Percentiles rank a stretch among this genome's conserved stretches.
Evolutionary conservation across 2,888 invertebrate species (phyloP).

Genomic region (Lypha dubia): DNA sequence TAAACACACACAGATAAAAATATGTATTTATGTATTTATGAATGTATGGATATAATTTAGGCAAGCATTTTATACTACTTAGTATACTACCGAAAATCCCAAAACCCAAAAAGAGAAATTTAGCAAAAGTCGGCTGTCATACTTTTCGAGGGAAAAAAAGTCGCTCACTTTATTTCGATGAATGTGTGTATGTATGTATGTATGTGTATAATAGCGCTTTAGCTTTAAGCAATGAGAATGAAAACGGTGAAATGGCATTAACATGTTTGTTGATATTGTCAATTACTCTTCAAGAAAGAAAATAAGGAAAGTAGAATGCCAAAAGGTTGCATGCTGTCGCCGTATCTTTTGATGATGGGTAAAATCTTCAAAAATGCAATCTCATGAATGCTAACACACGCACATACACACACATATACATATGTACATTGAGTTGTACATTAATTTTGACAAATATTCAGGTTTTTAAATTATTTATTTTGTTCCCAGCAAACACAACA

Average conservation of each 20-base stretch:
- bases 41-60: conserved; percentile 46
- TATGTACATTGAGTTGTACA: background rate
- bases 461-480: background rate
- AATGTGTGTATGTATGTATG: too few species aligned
- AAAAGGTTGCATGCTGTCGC: conserved; percentile 56
- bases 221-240: conserved; percentile 2
- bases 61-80: conserved; percentile 47
- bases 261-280: conserved; percentile 67
- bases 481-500: background rate
- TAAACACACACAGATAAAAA: too few species aligned
- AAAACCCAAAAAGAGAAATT: conserved; percentile 21
- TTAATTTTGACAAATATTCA: background rate
- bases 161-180: too few species aligned
- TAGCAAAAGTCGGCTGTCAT: conserved; percentile 39
- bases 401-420: too few species aligned
- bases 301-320: conserved; percentile 62
- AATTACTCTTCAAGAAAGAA: conserved; percentile 42
- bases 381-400: conserved; percentile 43
- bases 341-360: conserved; percentile 37
- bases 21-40: too few species aligned
- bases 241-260: conserved; percentile 57
- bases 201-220: conserved; percentile 19
- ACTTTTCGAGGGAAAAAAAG: conserved; percentile 7
- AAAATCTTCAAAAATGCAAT: conserved; percentile 40
- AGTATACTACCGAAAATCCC: conserved; percentile 31